A percentile compares a stretch with the other conserved stretches of the same genome.
Evolutionary conservation across 92 coral and sea anemone species (phyloP).

Genomic region (Siderastrea radians): DNA sequence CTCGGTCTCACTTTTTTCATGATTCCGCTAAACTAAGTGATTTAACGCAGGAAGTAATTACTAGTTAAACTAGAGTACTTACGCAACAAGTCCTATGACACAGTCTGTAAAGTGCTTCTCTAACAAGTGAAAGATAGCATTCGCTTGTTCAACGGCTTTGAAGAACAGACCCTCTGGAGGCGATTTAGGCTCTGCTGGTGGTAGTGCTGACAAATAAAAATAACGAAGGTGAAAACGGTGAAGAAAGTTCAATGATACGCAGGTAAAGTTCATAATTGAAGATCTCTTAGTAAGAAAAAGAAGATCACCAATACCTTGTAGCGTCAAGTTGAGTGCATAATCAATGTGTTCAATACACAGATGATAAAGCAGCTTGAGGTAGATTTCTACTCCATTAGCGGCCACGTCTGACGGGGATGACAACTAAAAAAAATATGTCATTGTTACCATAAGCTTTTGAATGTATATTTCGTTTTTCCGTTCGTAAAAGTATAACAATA

Average conservation of each 20-base stretch:
- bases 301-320: slow-evolving; percentile 77
- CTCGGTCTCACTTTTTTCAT: too few relatives aligned
- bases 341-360: slow-evolving; percentile 96
- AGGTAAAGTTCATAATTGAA: not conserved
- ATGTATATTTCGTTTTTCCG: not conserved
- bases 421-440: slow-evolving; percentile 55
- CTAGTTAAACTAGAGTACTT: slow-evolving; percentile 5
- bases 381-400: slow-evolving; percentile 85
- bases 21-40: too few relatives aligned
- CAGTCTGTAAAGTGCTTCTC: slow-evolving; percentile 97
- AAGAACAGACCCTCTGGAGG: slow-evolving; percentile 86
- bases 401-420: slow-evolving; percentile 94
- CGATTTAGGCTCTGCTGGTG: slow-evolving; percentile 87
- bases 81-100: slow-evolving; percentile 97
- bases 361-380: slow-evolving; percentile 84
- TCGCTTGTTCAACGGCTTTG: slow-evolving; percentile 94
- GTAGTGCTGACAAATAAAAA: slow-evolving; percentile 66
- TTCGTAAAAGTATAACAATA: too few relatives aligned
- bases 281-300: not conserved
- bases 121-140: slow-evolving; percentile 95
- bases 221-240: not conserved
- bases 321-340: slow-evolving; percentile 91
- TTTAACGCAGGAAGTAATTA: too few relatives aligned
- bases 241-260: not conserved
- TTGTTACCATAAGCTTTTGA: not conserved